Evolutionary conservation across 2,888 invertebrate species (phyloP), one percentile per base, ranked within the genome.

Genomic region (Cancer borealis): DNA sequence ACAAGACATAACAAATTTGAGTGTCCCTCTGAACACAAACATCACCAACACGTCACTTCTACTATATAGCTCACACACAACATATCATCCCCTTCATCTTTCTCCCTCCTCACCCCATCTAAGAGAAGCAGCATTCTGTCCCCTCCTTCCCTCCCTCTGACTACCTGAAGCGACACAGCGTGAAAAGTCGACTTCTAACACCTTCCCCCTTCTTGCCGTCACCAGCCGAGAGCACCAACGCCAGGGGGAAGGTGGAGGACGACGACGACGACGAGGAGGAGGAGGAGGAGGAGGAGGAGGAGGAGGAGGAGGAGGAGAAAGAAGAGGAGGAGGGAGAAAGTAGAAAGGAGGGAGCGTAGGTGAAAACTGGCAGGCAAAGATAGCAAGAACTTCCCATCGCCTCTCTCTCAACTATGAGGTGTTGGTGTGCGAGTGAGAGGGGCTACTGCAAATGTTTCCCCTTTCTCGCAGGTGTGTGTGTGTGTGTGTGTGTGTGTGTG

Each of bases 151-250:
- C 39, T 54, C 26, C 17, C 26, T 90, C 60, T 21, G 66, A 66
- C 66, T 3, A 66, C 66, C 66, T 66, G n/a, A 6, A 66, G 66
- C 66, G 66, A 66, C n/a, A n/a, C 66, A 66, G n/a, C 66, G 49
- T 49, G 49, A 90, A 30, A 49, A 54, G 45, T 60, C 30, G 90
- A 60, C 49, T 90, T 49, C 90, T 54, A 47, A 54, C 54, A 79
- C 79, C 30, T 47, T 49, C 90, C 49, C 60, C 45, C 90, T 30
- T 4, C 54, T 49, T 90, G 54, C 54, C 90, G 90, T 30, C 79
- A 79, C 79, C 79, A 79, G 79, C 79, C 79, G 79, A 21, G 79
- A 79, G 79, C 79, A 8, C 79, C 79, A 79, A 8, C 79, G 79
- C 30, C 79, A 14, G 79, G 79, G 79, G 30, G 30, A 3, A 26